Base-by-base conservation (phyloP, 1,140 invertebrate genomes). In the Chelonus insularis region DNA sequence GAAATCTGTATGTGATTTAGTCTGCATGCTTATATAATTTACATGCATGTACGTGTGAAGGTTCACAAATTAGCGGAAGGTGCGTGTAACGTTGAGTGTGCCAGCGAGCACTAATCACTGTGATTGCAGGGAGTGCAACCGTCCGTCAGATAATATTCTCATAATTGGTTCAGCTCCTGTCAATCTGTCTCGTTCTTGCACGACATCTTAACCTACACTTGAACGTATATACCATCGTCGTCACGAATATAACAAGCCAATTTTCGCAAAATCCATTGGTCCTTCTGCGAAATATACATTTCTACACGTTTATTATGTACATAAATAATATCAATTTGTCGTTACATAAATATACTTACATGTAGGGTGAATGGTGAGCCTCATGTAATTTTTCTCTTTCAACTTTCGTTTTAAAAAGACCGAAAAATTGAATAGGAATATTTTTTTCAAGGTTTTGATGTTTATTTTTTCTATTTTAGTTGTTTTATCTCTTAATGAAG, bases 91-190 rank as follows among this genome's bases (percentile, higher is more conserved):
- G 47, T 23, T 51, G 23, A 48, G 51, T 61, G 39, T 52, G 39
- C 39, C 11, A 37, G 68, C 69, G 68, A 59, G 73, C 72, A 69
- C 74, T 77, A 77, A 78, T 78, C 73, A 76, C 68, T 61, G 62
- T 78, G 72, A 78, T 78, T 78, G 74, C 74, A 70, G 69, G 72
- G 70, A 72, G 67, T 55, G 69, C 60, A 69, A 72, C 70, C 69
- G 72, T 70, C 69, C 71, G 71, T 47, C 62, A 64, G 72, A 78
- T 78, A 78, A 73, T 78, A 74, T 75, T 70, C 71, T 66, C 69
- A 70, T 78, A 78, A 78, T 78, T 78, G 76, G 75, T 75, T 72
- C 75, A 76, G 76, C 66, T 72, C 66, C 72, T 78, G 76, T 78
- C 75, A 78, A 78, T 65, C 71, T 76, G 72, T 75, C 72, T 74